Base-by-base conservation (phyloP, 92 coral and sea anemone species). In the Diadumene lineata region DNA sequence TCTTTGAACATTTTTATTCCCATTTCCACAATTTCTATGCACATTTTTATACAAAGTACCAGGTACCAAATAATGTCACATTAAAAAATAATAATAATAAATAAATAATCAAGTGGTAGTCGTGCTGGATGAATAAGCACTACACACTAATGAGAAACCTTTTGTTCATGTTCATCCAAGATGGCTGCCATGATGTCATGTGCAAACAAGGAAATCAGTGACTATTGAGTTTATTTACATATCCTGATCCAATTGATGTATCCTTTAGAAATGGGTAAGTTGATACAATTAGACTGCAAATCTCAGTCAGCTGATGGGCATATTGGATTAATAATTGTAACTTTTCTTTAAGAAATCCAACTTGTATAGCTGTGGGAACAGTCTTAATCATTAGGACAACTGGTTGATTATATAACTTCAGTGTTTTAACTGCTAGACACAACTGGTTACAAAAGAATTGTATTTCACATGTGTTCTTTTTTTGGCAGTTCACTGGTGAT, bases 241-340 rank as follows among this genome's bases (percentile, higher is more conserved):
- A 81, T 66, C 90, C 93, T 19, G 82, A 71, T n/a, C 93, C 90
- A 76, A 88, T 56, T 25, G 82, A 60, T 56, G 57, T 81, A 80
- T 88, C 89, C 71, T 68, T 76, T 11, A 85, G 72, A 48, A 73
- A 64, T 67, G 88, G 94, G 50, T 85, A 85, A 1, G 65, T 76
- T 72, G 33, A 63, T 1, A 89, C 65, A 9, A 89, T 70, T 9
- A 77, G 70, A 17, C 74, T 68, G 18, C 76, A 56, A 50, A 89
- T 57, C 2, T 66, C 85, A 0, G 83, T 85, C 23, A 85, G 31
- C 75, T 89, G 90, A 85, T 38, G 90, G 88, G 80, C 85, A 89
- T 58, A 91, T 82, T 50, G 11, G 68, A 77, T 64, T 31, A 64
- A 8, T 2, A 64, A 67, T 19, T 0, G 31, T 13, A n/a, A n/a